Evolutionary conservation across 2,888 invertebrate genomes (phyloP), one percentile per base, ranked within the genome.

Genomic region (Heteropelma amictum): DNA sequence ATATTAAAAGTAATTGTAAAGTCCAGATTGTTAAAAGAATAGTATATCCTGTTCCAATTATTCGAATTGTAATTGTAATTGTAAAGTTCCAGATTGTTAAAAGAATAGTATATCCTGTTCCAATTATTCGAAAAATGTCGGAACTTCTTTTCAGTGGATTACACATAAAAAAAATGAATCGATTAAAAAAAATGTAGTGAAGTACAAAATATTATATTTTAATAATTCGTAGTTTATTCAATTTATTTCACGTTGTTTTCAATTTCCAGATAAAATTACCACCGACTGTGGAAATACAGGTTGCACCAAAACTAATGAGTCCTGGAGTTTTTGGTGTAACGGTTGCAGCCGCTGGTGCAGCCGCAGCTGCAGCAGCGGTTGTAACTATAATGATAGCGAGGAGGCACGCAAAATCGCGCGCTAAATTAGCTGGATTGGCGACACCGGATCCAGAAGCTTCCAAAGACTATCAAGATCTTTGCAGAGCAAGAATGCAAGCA

Each of bases 401-500:
- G 77, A 92, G 94, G 1, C 95, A 97, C 81, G 93, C 95, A 68
- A 93, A 92, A 77, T 93, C 94, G 14, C 93, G 94, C 79, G 94
- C 95, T 80, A 98, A 98, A 87, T 90, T 97, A 80, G 93, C 94
- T 65, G 95, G 94, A n/a, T 89, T 97, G 3, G 90, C 94, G 12
- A 90, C 91, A 51, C 91, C 91, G 0, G 97, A 97, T 81, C 94
- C 95, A 6, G 95, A 96, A 89, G 96, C 97, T 19, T 97, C 96
- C 77, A 95, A 96, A 85, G 97, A 98, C 85, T 98, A 98, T 89
- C 97, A 98, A 92, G 97, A 97, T 83, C 89, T 97, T 38, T 97
- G 97, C 88, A 92, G 96, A 72, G 94, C 97, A 7, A 93, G 97
- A 72, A 98, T 98, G 98, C 95, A 87, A 73, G 91, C 79, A 86